Base-by-base conservation (phyloP, 2,113 vertebrate genomes). In the Oceanodroma tethys region DNA sequence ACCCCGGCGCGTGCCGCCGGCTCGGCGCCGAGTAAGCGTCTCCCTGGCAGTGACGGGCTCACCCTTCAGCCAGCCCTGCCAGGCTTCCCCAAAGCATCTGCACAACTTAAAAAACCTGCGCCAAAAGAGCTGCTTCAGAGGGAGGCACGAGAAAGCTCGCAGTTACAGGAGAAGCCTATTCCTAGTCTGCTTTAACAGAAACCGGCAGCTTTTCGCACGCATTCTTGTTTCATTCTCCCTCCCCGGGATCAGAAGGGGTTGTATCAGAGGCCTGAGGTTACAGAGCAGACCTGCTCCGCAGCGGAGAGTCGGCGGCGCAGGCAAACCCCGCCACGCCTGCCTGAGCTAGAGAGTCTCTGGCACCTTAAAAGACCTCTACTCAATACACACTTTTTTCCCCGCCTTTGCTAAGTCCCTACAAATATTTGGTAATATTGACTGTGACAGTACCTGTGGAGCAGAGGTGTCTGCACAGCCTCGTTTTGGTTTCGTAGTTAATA, bases 1-100 rank as follows among this genome's bases (percentile, higher is more conserved):
- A 11, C 32, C 32, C 70, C 3, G 1, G 26, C 4, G 2, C 0
- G 2, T 8, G 14, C 21, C 1, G 2, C 38, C 36, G 23, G 45
- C 70, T 27, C 36, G 22, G 53, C 25, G 6, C 16, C 4, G 2
- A 15, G 19, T 5, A 9, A 45, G 47, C 2, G 2, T 17, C 7
- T 42, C n/a, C n/a, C 26, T 11, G 42, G 32, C 36, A 27, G 58
- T 4, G 56, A 32, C 1, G 8, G 66, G 42, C 32, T 68, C 30
- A 11, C 16, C 52, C 50, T 55, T 36, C 74, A 18, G 16, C 30
- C 43, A 7, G 58, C 53, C 50, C 56, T 48, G 56, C 34, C n/a
- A 29, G 56, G 45, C 59, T 68, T 40, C 45, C 42, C 56, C 50
- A 52, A 34, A 58, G 36, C 62, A 48, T 4, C 48, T 25, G 10